Conservation (phyloP, 1,140 invertebrate species). For the Spodoptera frugiperda region DNA sequence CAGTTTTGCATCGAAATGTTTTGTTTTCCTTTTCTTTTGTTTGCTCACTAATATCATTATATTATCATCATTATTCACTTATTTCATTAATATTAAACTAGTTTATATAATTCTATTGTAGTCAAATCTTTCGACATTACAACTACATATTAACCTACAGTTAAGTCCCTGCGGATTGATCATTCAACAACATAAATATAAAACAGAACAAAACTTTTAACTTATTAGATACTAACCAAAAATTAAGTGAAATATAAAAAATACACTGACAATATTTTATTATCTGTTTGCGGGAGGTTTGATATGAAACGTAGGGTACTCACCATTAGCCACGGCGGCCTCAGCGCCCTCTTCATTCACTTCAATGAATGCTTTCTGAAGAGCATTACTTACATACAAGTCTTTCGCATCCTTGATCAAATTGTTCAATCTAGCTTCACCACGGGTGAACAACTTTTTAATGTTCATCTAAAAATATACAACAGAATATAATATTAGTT, state of each 20-base stretch:
- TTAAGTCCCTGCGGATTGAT: too few relatives aligned
- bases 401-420: conserved; percentile 57
- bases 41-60: too few relatives aligned
- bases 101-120: too few relatives aligned
- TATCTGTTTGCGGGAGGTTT: conserved; percentile 5
- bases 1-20: too few relatives aligned
- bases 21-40: too few relatives aligned
- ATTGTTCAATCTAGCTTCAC: conserved; percentile 61
- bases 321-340: conserved; percentile 77
- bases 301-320: conserved; percentile 26
- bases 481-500: background rate
- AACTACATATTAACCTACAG: too few relatives aligned
- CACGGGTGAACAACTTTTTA: conserved; percentile 60
- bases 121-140: too few relatives aligned
- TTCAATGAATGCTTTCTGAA: conserved; percentile 79
- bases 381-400: conserved; percentile 66
- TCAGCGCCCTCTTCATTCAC: conserved; percentile 76
- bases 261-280: conserved; percentile 10
- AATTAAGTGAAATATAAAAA: background rate
- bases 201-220: too few relatives aligned
- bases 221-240: too few relatives aligned
- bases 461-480: conserved; percentile 64
- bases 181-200: too few relatives aligned
- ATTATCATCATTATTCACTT: too few relatives aligned
- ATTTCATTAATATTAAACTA: too few relatives aligned